phyloP scores from a whole-genome alignment of 2,113 vertebrate genomes.

The Chloropsis cyanopogon region DNA sequence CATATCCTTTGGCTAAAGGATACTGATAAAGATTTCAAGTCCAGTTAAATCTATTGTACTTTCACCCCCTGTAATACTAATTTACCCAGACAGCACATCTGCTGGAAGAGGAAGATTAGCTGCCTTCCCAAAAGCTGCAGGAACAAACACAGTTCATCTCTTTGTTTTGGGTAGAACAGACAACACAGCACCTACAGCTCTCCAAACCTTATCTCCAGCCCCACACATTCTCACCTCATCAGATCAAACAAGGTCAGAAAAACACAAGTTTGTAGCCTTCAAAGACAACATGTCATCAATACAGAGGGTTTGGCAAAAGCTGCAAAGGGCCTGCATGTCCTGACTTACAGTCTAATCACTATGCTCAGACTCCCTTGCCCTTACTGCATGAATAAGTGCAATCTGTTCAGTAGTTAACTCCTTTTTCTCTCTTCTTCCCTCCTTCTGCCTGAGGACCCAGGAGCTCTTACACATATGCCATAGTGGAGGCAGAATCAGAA shows the following conservation, averaged over 20 bases:
- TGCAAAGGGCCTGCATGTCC: not conserved
- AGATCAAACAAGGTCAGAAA: not conserved
- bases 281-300: rapidly evolving
- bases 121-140: not conserved
- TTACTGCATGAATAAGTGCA: not conserved
- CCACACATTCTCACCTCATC: rapidly evolving
- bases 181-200: not conserved
- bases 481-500: not conserved
- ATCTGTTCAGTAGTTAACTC: not conserved
- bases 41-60: not conserved
- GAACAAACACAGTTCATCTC: not conserved
- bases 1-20: not conserved
- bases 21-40: not conserved
- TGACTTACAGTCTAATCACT: not conserved
- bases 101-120: not conserved
- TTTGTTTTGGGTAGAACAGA: not conserved
- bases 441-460: not conserved
- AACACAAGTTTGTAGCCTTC: not conserved
- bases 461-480: not conserved
- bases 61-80: not conserved
- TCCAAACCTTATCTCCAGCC: not conserved
- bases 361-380: not conserved
- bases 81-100: not conserved
- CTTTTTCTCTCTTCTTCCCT: not conserved
- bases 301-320: not conserved